Evolutionary conservation across 2,113 vertebrate genomes (phyloP), one percentile per base, ranked within the genome.

Genomic region (Theristicus caerulescens): DNA sequence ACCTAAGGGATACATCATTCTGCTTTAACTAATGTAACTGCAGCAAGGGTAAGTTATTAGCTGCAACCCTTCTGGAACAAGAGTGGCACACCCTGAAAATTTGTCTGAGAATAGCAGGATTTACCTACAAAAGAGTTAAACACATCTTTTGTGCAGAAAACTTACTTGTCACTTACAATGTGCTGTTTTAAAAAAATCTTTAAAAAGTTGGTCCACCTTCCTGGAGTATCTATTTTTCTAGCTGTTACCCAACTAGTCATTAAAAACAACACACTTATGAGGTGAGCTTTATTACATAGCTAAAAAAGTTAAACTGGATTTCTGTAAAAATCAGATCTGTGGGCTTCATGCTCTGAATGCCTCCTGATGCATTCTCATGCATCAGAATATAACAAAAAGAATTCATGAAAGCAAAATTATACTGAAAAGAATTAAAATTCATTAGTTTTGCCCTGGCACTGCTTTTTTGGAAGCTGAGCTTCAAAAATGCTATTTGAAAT

Each of bases 401-500:
- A 95, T 61, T 69, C 15, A 66, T 82, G 64, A 93, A 88, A 96
- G 79, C 79, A 76, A 34, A 91, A 88, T 46, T 72, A 90, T 66
- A 91, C 40, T 44, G 54, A 85, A 85, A 88, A 93, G 18, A 89
- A 96, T 93, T 92, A 89, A 97, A 97, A 96, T 97, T 78, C 93
- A 94, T 94, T 89, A 78, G 77, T 80, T 97, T 96, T 95, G 69
- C 61, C 73, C 65, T 82, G 66, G 78, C 25, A 93, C 57, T 42
- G 71, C 54, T 94, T 90, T 87, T 96, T 44, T 74, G 49, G 82
- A 96, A 86, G 49, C 47, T 86, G 78, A 76, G 82, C 82, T 92
- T 88, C 71, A 95, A 78, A 96, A 95, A 87, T 58, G 38, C 22
- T 85, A 87, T 95, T 95, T 95, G 87, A 93, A 97, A 95, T 96